Conservation (phyloP, 2,113 vertebrate species). For the Cinclus cinclus region DNA sequence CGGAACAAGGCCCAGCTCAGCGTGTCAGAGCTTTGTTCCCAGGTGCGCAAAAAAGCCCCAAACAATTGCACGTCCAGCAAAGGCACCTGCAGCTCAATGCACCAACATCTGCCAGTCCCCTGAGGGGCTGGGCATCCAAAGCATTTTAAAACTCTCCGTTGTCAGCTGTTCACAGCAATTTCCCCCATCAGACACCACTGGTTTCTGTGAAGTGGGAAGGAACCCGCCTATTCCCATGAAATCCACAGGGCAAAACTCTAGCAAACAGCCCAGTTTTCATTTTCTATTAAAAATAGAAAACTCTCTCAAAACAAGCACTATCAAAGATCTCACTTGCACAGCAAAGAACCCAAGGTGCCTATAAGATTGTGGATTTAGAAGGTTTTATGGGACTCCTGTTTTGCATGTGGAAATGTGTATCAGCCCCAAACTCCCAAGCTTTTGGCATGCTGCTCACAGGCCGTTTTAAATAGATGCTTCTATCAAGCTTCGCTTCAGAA, state of each 20-base stretch:
- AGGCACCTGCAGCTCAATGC: background rate
- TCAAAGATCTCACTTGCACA: background rate
- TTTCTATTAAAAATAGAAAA: background rate
- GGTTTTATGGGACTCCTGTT: background rate
- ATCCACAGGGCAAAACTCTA: background rate
- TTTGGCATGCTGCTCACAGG: background rate
- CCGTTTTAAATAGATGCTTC: background rate
- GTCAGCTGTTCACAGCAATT: background rate
- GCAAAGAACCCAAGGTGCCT: background rate
- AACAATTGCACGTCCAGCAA: accelerated
- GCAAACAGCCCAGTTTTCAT: background rate
- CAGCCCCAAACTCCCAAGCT: background rate
- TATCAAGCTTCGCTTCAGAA: background rate
- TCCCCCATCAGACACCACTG: background rate
- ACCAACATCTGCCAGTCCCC: background rate
- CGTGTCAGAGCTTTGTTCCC: accelerated
- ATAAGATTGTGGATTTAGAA: background rate
- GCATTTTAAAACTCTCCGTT: background rate
- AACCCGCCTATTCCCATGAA: background rate
- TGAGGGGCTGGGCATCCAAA: background rate
- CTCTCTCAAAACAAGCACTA: background rate
- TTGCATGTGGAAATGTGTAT: background rate
- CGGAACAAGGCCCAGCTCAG: accelerated
- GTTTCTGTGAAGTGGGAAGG: background rate
- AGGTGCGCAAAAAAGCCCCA: accelerated